Evolutionary conservation across 1,140 invertebrate species (phyloP).

Genomic region (Cotesia vestalis): DNA sequence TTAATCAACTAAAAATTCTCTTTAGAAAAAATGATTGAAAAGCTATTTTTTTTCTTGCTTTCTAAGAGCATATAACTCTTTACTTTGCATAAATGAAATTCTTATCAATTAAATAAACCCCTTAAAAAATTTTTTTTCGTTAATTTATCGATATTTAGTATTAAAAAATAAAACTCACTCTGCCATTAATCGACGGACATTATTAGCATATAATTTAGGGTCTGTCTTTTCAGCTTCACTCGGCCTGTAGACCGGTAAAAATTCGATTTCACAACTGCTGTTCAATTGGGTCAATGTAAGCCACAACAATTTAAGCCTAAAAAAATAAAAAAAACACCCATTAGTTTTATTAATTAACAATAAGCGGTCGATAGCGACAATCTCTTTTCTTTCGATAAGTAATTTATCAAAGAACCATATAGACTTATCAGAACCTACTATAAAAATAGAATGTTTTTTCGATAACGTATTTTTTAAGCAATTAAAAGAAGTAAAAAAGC

Average conservation of each 20-base stretch:
- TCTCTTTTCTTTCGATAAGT: too few species aligned
- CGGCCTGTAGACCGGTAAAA: conserved; percentile 90
- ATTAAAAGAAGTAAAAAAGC: conserved; percentile 13
- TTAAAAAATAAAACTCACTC: conserved; percentile 72
- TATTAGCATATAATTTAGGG: conserved; percentile 89
- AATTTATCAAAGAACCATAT: too few species aligned
- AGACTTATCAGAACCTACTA: too few species aligned
- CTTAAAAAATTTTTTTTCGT: too few species aligned
- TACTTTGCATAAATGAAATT: too few species aligned
- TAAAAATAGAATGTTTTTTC: background rate
- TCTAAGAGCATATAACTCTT: too few species aligned
- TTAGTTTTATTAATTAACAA: too few species aligned
- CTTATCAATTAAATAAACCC: too few species aligned
- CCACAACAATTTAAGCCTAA: conserved; percentile 86
- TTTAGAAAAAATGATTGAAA: too few species aligned
- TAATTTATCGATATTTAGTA: background rate
- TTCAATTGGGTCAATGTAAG: conserved; percentile 90
- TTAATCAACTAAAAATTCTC: too few species aligned
- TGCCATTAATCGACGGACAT: conserved; percentile 91
- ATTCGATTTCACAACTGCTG: conserved; percentile 92
- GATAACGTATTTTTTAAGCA: conserved; percentile 23
- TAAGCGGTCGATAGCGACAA: too few species aligned
- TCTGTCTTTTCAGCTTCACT: conserved; percentile 86
- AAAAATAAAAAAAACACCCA: conserved; percentile 46
- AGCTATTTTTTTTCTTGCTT: too few species aligned